Base-by-base conservation (phyloP, 2,888 invertebrate genomes). In the Chymomyza procnemis region DNA sequence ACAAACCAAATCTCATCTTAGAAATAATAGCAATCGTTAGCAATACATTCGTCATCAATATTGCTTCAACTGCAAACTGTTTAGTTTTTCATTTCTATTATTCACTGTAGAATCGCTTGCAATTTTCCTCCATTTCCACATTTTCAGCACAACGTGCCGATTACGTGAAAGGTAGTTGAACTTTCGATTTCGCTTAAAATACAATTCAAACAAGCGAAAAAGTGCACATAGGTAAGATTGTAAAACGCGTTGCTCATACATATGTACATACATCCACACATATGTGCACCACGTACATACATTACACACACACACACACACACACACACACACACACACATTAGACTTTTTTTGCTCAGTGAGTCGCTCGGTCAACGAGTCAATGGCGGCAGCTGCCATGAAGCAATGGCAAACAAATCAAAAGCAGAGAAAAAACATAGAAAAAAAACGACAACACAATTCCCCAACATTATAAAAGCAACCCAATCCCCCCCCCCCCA, bases 101-200 rank as follows among this genome's bases (percentile, higher is more conserved):
- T 26, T 26, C 8, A 50, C 52, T 50, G 18, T 52, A 34, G 21
- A 61, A 26, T 26, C 26, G 16, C 55, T 21, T 21, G 19, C 14
- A 55, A 26, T 34, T 58, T 66, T 50, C 70, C 34, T 50, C 70
- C 34, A 41, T 41, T 68, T 55, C 66, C 54, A 54, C 46, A 41
- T 30, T 41, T n/a, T 18, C 58, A 34, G 58, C 46, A 16, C 16
- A 68, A 66, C 73, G 78, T 71, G 75, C 68, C 75, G 80, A 82
- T 85, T 85, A 85, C 81, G 76, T 83, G 76, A 88, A 84, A 88
- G 89, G 89, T 89, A 88, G 87, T 89, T 89, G 89, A 89, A 89
- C 89, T 89, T 89, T 89, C 89, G 83, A 82, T 89, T 89, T 89
- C 87, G 84, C 83, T 88, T 65, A 66, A 80, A 78, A 72, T 82